Conservation (phyloP, 2,113 vertebrate species). For the Hippocampus zosterae region DNA sequence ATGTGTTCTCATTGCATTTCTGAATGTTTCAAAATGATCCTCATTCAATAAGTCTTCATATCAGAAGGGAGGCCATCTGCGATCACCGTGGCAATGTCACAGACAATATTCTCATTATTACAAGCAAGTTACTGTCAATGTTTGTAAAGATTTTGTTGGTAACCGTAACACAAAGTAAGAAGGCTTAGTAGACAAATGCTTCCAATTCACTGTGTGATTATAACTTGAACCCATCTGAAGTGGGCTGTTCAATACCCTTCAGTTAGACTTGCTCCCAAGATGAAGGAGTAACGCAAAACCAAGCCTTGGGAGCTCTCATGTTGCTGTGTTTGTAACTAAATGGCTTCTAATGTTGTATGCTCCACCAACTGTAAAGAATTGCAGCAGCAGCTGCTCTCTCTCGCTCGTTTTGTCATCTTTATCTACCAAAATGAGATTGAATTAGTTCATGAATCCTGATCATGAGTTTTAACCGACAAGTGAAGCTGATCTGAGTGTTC, state of each 20-base stretch:
- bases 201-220: slow-evolving; percentile 29
- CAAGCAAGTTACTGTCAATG: not conserved
- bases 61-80: not conserved
- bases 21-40: not conserved
- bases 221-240: slow-evolving; percentile 42
- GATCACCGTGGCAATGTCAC: no score
- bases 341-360: not conserved
- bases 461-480: slow-evolving; percentile 26
- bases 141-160: not conserved
- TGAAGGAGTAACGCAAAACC: slow-evolving; percentile 45
- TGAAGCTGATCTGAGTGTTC: slow-evolving; percentile 24
- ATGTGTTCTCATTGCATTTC: not conserved
- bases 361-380: not conserved
- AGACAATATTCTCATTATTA: not conserved
- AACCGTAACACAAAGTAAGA: not conserved
- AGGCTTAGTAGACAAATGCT: slow-evolving; percentile 27
- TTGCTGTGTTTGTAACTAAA: slow-evolving; percentile 3
- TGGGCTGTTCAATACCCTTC: slow-evolving; percentile 33
- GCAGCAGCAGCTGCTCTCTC: not conserved
- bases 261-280: slow-evolving; percentile 23
- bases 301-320: slow-evolving; percentile 12
- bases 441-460: slow-evolving; percentile 7
- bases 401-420: slow-evolving; percentile 6
- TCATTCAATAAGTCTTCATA: not conserved
- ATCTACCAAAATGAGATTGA: slow-evolving; percentile 14